Base-by-base conservation (phyloP, 2,888 invertebrate species). In the Chrysolina oricalcia region DNA sequence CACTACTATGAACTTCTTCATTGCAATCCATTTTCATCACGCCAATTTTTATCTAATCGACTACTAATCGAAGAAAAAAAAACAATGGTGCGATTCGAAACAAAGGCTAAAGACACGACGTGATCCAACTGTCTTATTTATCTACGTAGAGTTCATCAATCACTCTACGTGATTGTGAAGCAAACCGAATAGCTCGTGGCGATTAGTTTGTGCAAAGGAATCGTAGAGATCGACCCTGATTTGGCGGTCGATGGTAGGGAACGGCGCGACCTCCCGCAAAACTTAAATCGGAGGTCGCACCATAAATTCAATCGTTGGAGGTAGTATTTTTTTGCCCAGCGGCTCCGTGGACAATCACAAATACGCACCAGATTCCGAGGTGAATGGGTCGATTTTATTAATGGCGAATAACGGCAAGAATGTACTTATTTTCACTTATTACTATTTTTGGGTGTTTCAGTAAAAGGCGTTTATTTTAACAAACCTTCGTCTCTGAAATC, bases 141-240 rank as follows among this genome's bases (percentile, higher is more conserved):
- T 35, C 59, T n/a, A 35, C 59, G 59, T 23, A 35, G 35, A 59
- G 59, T 59, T 59, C 59, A 59, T 59, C 59, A 59, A 59, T 59
- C 59, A 59, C 59, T 17, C n/a, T 59, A 59, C 59, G 59, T 59
- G 59, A 59, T 59, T 35, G 59, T 59, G 59, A 59, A 27, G 23
- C 27, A 17, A 59, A 59, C 59, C 9, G 35, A 59, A 23, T 59
- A 8, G 35, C 59, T 35, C 59, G 59, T 59, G 59, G 59, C n/a
- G n/a, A 59, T 27, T 59, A 59, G 59, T 59, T n/a, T 35, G 59
- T 59, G 35, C n/a, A 35, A 59, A 59, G 59, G 35, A 59, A 59
- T 59, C n/a, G 59, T 35, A 8, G 59, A 59, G 59, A 59, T 50
- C 50, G 67, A 67, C 67, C 67, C 35, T 67, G 67, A 67, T 67